A percentile compares a stretch with the other conserved stretches of the same genome.
Evolutionary conservation across 2,888 invertebrate species (phyloP).

Genomic region (Dryococelus australis): DNA sequence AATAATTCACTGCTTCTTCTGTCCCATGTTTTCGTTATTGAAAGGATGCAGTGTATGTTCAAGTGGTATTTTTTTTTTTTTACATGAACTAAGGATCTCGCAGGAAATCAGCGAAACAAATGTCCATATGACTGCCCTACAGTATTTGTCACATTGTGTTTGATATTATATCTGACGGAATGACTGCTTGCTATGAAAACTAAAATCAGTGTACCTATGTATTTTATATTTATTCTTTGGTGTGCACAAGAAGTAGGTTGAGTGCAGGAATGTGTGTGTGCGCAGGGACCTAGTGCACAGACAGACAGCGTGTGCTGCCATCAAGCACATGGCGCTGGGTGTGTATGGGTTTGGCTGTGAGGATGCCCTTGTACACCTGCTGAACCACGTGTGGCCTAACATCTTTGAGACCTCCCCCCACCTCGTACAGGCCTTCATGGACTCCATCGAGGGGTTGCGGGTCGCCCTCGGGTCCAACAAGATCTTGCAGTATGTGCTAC

Average conservation of each 20-base stretch:
- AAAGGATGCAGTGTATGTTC: no score
- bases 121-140: no score
- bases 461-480: constrained; percentile 97
- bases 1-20: no score
- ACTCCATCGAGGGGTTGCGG: constrained; percentile 95
- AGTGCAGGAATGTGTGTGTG: constrained; percentile 21
- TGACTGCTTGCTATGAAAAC: no score
- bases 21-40: no score
- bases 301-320: constrained; percentile 98
- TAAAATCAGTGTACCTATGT: no score
- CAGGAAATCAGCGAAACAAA: no score
- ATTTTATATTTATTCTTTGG: neutral
- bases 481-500: constrained; percentile 94
- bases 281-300: constrained; percentile 94
- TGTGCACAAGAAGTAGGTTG: constrained; percentile 28
- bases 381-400: constrained; percentile 99
- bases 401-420: constrained; percentile 99
- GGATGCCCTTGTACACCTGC: constrained; percentile 93
- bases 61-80: no score
- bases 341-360: constrained; percentile 99
- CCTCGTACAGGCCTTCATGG: constrained; percentile 99
- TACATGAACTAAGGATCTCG: no score
- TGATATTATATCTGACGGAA: no score
- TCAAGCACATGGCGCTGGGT: constrained; percentile 98
- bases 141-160: no score